These are phyloP conservation scores for Notocelia uddmanniana DNA, from an alignment of 2,888 invertebrate species.

Conservation along the genomic window DNA sequence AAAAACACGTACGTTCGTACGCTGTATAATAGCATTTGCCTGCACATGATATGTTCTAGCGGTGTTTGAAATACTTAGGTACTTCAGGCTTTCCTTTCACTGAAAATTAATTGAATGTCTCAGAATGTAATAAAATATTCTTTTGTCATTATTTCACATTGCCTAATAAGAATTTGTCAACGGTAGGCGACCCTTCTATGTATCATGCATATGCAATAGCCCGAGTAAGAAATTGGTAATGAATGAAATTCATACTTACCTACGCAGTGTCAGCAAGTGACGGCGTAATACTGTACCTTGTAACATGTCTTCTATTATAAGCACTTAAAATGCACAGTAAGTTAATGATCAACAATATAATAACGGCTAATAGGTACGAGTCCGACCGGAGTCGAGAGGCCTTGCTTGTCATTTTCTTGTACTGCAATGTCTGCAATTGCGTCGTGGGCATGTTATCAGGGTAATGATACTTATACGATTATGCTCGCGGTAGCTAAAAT, in stretches of 20 bases:
- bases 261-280: conserved; percentile 1
- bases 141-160: too few species aligned
- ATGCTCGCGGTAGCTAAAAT: background rate
- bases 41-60: too few species aligned
- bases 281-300: conserved; percentile 8
- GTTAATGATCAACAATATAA: conserved; percentile 38
- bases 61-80: too few species aligned
- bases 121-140: too few species aligned
- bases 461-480: conserved; percentile 5
- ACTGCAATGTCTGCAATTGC: conserved; percentile 14
- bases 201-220: too few species aligned
- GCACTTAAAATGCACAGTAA: conserved; percentile 25
- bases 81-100: too few species aligned
- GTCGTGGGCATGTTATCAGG: conserved; percentile 18
- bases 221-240: too few species aligned
- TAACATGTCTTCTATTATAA: conserved; percentile 19
- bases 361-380: conserved; percentile 11
- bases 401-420: conserved; percentile 41
- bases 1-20: too few species aligned
- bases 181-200: too few species aligned
- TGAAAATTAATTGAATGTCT: too few species aligned
- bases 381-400: conserved; percentile 7
- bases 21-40: too few species aligned
- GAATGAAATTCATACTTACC: background rate
- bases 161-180: too few species aligned